Evolutionary conservation across 64 coral and sea anemone genomes (phyloP).

Genomic region (Pocillopora damicornis): DNA sequence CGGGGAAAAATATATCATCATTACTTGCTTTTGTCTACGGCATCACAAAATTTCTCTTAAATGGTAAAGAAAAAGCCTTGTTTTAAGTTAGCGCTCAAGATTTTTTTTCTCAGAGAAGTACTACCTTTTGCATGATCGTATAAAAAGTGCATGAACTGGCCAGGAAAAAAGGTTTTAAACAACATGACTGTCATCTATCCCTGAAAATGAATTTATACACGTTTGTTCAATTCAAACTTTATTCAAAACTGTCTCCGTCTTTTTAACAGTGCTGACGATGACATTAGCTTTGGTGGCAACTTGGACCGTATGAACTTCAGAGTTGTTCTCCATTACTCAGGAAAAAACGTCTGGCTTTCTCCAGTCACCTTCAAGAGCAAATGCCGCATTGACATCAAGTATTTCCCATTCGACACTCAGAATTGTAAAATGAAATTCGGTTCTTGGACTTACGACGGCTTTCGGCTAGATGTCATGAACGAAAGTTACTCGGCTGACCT

Average conservation of each 20-base stretch:
- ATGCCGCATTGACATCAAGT: constrained; percentile 87
- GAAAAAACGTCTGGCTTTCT: constrained; percentile 81
- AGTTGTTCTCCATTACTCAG: constrained; percentile 59
- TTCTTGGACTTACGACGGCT: constrained; percentile 97
- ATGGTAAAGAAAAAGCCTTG: too few species aligned
- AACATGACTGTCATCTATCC: too few species aligned
- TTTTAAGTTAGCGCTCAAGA: too few species aligned
- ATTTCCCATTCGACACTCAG: constrained; percentile 96
- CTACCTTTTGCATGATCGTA: too few species aligned
- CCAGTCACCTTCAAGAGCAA: constrained; percentile 88
- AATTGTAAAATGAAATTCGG: constrained; percentile 91
- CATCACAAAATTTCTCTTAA: too few species aligned
- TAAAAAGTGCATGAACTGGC: too few species aligned
- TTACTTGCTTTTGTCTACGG: too few species aligned
- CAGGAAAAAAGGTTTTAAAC: too few species aligned
- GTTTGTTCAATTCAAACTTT: too few species aligned
- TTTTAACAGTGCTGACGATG: constrained; percentile 72
- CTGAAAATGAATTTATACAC: too few species aligned
- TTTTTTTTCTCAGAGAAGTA: too few species aligned
- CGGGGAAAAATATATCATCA: too few species aligned
- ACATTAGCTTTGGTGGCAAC: constrained; percentile 90
- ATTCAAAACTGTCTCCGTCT: not conserved
- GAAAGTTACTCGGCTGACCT: constrained; percentile 79
- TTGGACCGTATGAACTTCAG: constrained; percentile 74
- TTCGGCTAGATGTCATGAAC: constrained; percentile 73